These are phyloP conservation scores for Catostylus mosaicus DNA, from an alignment of 30 jellyfish, hydroid and myxozoan genomes.

Conservation along the genomic window DNA sequence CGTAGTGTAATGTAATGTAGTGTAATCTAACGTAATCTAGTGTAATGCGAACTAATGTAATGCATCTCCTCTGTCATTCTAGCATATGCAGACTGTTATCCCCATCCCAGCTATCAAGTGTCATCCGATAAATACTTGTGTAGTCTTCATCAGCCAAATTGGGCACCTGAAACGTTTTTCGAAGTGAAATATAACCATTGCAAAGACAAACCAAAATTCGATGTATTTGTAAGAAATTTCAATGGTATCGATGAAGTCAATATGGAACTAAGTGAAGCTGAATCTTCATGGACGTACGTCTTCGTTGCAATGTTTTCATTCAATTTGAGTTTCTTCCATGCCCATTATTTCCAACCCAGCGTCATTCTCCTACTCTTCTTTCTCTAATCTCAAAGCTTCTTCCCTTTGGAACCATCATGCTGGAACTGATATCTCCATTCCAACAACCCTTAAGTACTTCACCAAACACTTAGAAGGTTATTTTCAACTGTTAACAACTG, in stretches of 20 bases:
- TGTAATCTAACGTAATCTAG: neutral
- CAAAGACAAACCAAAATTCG: neutral
- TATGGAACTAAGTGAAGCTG: slow-evolving; percentile 1
- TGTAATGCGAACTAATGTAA: neutral
- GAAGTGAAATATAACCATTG: slow-evolving; percentile 8
- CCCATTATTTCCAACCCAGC: no score
- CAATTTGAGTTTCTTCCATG: no score
- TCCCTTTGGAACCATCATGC: no score
- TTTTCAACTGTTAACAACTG: no score
- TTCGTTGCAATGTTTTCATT: neutral
- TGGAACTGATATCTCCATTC: no score
- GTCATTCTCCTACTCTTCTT: no score
- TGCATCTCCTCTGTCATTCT: no score
- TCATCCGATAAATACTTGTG: slow-evolving; percentile 8
- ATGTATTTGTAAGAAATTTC: slow-evolving; percentile 5
- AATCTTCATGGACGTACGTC: neutral
- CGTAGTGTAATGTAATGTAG: neutral
- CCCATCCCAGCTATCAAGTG: no score
- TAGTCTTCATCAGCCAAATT: slow-evolving; percentile 8
- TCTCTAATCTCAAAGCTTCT: no score
- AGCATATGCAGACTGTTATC: no score
- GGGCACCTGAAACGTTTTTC: slow-evolving; percentile 22
- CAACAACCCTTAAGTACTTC: no score
- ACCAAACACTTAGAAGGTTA: no score
- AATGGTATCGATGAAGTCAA: slow-evolving; percentile 14